phyloP scores from a whole-genome alignment of 2,113 vertebrate species.

The Grallaria varia region DNA sequence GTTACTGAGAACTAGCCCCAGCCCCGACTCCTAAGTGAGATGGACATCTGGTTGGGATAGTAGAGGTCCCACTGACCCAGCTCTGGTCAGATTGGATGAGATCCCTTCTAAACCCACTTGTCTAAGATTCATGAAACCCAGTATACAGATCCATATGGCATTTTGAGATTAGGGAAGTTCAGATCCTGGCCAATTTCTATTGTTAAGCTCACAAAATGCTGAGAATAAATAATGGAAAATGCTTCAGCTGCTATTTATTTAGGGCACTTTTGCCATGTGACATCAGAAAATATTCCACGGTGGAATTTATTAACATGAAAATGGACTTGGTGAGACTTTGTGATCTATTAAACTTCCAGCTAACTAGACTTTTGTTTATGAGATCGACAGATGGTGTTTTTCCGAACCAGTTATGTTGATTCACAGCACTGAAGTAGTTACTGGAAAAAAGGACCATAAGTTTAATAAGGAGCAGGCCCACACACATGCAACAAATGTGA shows the following conservation, averaged over 20 bases:
- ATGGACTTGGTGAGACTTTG: conserved; percentile 48
- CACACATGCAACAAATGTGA: background rate
- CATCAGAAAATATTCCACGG: conserved; percentile 50
- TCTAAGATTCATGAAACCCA: background rate
- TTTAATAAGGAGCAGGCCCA: conserved; percentile 48
- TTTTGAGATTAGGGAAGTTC: background rate
- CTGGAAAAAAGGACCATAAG: background rate
- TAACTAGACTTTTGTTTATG: conserved; percentile 68
- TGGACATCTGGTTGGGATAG: background rate
- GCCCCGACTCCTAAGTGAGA: background rate
- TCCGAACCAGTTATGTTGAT: conserved; percentile 53
- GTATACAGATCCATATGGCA: background rate
- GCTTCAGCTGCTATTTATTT: conserved; percentile 53
- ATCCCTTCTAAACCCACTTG: background rate
- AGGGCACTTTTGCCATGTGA: conserved; percentile 24
- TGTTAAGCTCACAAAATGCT: conserved; percentile 21
- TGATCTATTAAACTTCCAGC: conserved; percentile 64
- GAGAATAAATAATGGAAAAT: conserved; percentile 28
- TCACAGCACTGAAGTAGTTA: conserved; percentile 52
- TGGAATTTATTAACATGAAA: conserved; percentile 64
- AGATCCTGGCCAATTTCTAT: background rate
- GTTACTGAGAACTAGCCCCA: background rate
- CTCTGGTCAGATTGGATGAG: background rate
- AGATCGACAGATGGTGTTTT: conserved; percentile 72
- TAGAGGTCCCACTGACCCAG: background rate